A percentile compares a stretch with the other conserved stretches of the same genome.
Conservation (phyloP, 2,888 invertebrate genomes). For the Cremastobaeus sp. region DNA sequence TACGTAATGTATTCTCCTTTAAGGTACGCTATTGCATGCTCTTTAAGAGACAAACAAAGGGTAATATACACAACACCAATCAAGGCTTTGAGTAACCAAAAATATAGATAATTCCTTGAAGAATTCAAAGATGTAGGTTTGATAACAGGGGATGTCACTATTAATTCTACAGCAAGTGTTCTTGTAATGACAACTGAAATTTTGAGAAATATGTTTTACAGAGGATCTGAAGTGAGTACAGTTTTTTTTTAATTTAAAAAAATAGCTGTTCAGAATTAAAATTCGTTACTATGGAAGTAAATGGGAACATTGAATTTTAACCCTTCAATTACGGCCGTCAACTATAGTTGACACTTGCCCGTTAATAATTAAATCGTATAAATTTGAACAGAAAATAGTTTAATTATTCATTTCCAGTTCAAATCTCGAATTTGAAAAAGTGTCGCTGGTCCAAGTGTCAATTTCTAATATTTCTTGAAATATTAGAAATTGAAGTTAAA, state of each 20-base stretch:
- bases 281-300: slow-evolving; percentile 33
- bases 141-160: slow-evolving; percentile 99
- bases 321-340: no score
- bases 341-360: no score
- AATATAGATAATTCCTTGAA: slow-evolving; percentile 97
- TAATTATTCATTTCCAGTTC: no score
- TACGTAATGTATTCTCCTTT: slow-evolving; percentile 21
- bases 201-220: slow-evolving; percentile 97
- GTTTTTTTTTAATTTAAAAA: neutral
- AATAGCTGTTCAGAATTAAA: neutral
- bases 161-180: slow-evolving; percentile 98
- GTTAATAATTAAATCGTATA: no score
- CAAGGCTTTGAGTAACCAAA: slow-evolving; percentile 99
- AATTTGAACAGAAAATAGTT: no score
- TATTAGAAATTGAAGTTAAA: no score
- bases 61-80: slow-evolving; percentile 99
- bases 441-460: no score
- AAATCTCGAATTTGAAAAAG: no score
- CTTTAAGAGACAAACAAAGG: slow-evolving; percentile 94
- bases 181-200: slow-evolving; percentile 99
- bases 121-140: slow-evolving; percentile 99
- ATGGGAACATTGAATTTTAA: no score
- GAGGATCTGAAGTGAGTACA: slow-evolving; percentile 90
- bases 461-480: no score
- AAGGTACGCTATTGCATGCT: slow-evolving; percentile 96